Conservation (phyloP, 2,113 vertebrate species). For the Tachuris rubrigastra region DNA sequence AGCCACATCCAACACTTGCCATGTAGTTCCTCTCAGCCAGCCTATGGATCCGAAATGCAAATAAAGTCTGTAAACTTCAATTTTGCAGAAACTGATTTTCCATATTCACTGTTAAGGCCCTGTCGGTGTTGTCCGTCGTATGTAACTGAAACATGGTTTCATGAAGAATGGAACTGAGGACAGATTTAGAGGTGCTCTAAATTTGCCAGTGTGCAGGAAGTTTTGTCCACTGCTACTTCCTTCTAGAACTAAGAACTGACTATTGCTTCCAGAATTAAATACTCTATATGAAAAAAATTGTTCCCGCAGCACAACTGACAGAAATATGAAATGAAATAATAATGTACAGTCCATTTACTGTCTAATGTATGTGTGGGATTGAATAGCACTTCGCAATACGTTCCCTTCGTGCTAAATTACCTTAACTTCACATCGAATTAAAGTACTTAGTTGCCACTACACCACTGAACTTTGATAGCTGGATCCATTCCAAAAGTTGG, state of each 20-base stretch:
- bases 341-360: slow-evolving; percentile 57
- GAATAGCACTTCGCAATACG: slow-evolving; percentile 33
- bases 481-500: slow-evolving; percentile 4
- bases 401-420: slow-evolving; percentile 50
- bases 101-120: not conserved
- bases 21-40: not conserved
- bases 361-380: slow-evolving; percentile 59
- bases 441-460: slow-evolving; percentile 23
- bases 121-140: not conserved
- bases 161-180: not conserved
- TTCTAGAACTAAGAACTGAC: not conserved
- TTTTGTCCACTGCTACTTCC: slow-evolving; percentile 38
- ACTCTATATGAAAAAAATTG: not conserved
- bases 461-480: slow-evolving; percentile 13
- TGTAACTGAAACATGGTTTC: not conserved
- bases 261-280: slow-evolving; percentile 49
- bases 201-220: slow-evolving; percentile 2
- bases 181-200: slow-evolving; percentile 20
- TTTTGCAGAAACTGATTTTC: not conserved
- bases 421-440: slow-evolving; percentile 48
- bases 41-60: accelerated
- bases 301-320: slow-evolving; percentile 34
- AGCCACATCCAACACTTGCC: accelerated
- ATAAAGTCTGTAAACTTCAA: not conserved
- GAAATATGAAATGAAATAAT: slow-evolving; percentile 51